Conservation (phyloP, 1,140 invertebrate species). For the Danaus melanippus region DNA sequence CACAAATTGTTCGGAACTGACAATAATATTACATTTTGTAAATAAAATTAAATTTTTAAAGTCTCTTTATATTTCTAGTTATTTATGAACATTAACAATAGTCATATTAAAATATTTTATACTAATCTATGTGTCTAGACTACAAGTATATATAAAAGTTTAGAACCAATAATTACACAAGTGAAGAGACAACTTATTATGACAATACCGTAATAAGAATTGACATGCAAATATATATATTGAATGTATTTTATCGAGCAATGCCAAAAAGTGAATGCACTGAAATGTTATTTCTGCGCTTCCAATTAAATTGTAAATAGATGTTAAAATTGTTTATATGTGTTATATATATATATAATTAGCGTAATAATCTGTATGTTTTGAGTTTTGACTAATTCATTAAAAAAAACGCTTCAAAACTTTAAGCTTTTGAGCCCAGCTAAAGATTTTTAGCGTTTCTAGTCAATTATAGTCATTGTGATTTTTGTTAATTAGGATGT, state of each 20-base stretch:
- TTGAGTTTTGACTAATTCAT: conserved; percentile 11
- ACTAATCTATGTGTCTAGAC: too few species aligned
- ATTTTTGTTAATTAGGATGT: conserved; percentile 1
- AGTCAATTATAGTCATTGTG: conserved; percentile 49
- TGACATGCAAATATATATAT: too few species aligned
- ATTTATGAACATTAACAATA: too few species aligned
- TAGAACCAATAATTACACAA: too few species aligned
- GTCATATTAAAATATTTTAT: too few species aligned
- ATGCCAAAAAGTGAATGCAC: conserved; percentile 8
- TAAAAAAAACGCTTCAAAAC: conserved; percentile 52
- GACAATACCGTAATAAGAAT: too few species aligned
- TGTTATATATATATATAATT: background rate
- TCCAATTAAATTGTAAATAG: conserved; percentile 9
- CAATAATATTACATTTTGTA: conserved; percentile 60
- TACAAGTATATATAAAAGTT: too few species aligned
- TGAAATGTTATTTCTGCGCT: conserved; percentile 12
- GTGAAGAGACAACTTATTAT: too few species aligned
- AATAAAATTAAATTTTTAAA: conserved; percentile 39
- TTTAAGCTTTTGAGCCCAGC: conserved; percentile 62
- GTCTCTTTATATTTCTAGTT: conserved; percentile 62
- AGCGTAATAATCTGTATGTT: conserved; percentile 6
- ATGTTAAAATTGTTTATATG: conserved; percentile 2
- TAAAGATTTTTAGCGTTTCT: conserved; percentile 64
- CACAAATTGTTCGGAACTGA: conserved; percentile 62
- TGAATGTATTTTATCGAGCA: background rate